A percentile compares a stretch with the other conserved stretches of the same genome.
Evolutionary conservation across 2,888 invertebrate species (phyloP).

Genomic region (Drosophila recens): DNA sequence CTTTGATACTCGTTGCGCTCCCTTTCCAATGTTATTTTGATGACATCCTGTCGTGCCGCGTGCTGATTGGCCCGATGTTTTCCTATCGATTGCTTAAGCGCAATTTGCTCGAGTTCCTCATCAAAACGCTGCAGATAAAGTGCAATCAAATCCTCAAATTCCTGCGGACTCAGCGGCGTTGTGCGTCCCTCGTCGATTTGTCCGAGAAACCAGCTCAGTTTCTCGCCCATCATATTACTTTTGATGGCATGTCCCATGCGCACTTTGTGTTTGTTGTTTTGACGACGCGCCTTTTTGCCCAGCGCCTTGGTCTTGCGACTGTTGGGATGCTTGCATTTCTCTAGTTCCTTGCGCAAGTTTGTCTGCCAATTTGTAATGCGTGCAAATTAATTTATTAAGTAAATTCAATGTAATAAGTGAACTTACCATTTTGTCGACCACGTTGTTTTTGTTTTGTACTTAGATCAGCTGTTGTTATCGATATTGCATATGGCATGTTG

Average conservation of each 20-base stretch:
- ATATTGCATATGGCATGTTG: background rate
- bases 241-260: conserved; percentile 88
- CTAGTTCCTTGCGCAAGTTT: conserved; percentile 86
- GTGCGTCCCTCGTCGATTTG: conserved; percentile 86
- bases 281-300: conserved; percentile 89
- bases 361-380: conserved; percentile 73
- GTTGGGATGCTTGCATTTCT: conserved; percentile 92
- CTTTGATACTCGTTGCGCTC: conserved; percentile 91
- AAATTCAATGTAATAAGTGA: background rate
- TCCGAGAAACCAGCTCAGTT: conserved; percentile 91
- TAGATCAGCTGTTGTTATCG: background rate
- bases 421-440: conserved; percentile 54
- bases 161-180: conserved; percentile 87
- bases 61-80: conserved; percentile 90
- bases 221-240: conserved; percentile 91
- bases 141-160: conserved; percentile 86
- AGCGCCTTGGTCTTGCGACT: conserved; percentile 92
- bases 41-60: conserved; percentile 91
- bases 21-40: conserved; percentile 90
- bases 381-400: background rate
- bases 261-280: conserved; percentile 84
- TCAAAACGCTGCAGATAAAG: conserved; percentile 89
- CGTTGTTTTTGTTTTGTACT: conserved; percentile 53
- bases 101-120: conserved; percentile 92
- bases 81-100: conserved; percentile 91